Percentiles rank a stretch among this genome's conserved stretches.
Evolutionary conservation across 2,797 vertebrate genomes (phyloP).

Genomic region (Bucorvus abyssinicus): DNA sequence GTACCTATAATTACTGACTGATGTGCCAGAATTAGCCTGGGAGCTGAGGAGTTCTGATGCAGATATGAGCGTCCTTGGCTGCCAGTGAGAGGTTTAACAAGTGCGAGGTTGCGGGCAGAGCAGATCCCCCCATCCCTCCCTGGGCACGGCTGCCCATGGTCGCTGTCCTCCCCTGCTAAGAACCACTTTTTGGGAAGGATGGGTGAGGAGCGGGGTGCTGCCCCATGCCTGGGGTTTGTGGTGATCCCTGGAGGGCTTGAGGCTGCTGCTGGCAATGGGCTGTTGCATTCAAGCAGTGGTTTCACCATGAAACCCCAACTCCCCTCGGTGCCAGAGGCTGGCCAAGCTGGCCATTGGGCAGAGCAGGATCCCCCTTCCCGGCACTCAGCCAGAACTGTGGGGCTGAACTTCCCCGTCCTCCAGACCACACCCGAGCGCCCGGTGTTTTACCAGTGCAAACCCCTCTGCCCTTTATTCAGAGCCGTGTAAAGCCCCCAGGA

Average conservation of each 20-base stretch:
- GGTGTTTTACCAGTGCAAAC: accelerated
- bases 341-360: neutral
- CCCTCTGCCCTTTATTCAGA: accelerated
- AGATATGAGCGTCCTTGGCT: constrained; percentile 47
- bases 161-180: accelerated
- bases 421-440: neutral
- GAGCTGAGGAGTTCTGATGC: constrained; percentile 32
- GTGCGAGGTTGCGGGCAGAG: neutral
- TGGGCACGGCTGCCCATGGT: accelerated
- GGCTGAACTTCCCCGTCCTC: neutral
- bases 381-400: neutral
- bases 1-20: constrained; percentile 77
- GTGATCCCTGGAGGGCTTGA: neutral
- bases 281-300: accelerated
- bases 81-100: neutral
- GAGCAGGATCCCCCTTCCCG: neutral
- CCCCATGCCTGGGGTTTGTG: accelerated
- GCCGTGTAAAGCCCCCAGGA: accelerated
- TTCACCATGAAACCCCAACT: accelerated
- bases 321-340: accelerated
- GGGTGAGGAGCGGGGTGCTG: neutral
- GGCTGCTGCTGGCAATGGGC: neutral
- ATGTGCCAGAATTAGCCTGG: constrained; percentile 73
- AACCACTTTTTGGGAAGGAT: neutral
- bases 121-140: accelerated